Evolutionary conservation across 1,140 invertebrate genomes (phyloP), one percentile per base, ranked within the genome.

Genomic region (Stenopsyche tienmushanensis): DNA sequence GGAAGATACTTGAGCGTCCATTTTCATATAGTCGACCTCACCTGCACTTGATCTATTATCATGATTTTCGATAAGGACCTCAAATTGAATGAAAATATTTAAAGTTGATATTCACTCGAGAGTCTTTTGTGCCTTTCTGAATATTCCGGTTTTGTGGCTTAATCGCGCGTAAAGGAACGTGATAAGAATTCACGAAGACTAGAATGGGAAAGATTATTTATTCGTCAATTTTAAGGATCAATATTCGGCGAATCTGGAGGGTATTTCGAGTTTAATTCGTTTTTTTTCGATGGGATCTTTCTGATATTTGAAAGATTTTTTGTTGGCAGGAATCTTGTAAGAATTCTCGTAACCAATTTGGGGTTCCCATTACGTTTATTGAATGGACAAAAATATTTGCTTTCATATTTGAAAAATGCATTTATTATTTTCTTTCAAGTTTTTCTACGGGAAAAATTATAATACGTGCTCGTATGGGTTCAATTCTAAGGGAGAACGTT

Each of bases 141-240:
- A 57, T 57, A 25, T 24, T 20, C 39, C 29, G 34, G 54, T 57
- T 57, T 57, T 47, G 21, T 17, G 57, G 17, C 39, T 60, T 60
- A 60, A 60, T 60, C 57, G 57, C 57, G 57, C 44, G 57, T 60
- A 60, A 57, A 18, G 44, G 26, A 45, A 47, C 44, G 57, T 29
- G 57, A 60, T 60, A 60, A 60, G 57, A 60, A 60, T 60, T 60
- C 26, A 39, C 47, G 44, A 18, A 47, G 23, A 47, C 25, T 60
- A 60, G n/a, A 57, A 57, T 42, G 21, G 34, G 54, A 24, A 42
- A 57, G 54, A 42, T 57, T 57, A 57, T 57, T 57, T 57, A 57
- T 57, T 57, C 21, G 39, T 42, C 54, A 42, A 57, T 42, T 42
- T 42, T 29, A 29, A 42, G 21, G 34, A 57, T 42, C 34, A 57